phyloP scores from a whole-genome alignment of 2,888 invertebrate species.

The Julus scandinavius region DNA sequence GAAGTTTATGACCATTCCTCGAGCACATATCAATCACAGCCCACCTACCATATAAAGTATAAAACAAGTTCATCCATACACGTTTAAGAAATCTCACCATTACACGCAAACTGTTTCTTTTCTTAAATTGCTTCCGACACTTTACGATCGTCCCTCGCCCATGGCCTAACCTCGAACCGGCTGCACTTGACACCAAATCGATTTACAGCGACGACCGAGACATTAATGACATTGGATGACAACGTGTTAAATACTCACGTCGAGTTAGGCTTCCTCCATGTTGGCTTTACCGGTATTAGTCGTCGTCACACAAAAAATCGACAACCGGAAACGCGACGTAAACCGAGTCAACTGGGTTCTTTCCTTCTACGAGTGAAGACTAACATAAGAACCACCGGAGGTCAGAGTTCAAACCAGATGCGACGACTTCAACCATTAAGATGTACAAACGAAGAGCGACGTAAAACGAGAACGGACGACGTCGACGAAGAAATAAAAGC shows the following conservation, averaged over 20 bases:
- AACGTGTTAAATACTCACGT: constrained; percentile 1
- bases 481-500: too few relatives aligned
- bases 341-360: not conserved
- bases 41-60: too few relatives aligned
- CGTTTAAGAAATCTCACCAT: too few relatives aligned
- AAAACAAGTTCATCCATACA: too few relatives aligned
- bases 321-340: not conserved
- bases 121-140: too few relatives aligned
- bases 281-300: not conserved
- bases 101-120: too few relatives aligned
- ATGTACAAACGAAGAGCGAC: too few relatives aligned
- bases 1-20: too few relatives aligned
- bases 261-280: not conserved
- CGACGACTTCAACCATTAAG: not conserved
- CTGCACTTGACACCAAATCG: not conserved
- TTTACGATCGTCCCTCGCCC: not conserved
- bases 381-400: not conserved
- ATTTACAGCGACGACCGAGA: not conserved
- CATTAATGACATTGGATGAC: not conserved
- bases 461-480: too few relatives aligned
- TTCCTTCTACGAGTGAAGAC: not conserved
- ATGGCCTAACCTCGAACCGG: constrained; percentile 1
- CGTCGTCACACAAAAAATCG: not conserved
- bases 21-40: too few relatives aligned
- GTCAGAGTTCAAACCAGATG: not conserved